Evolutionary conservation across 64 coral and sea anemone genomes (phyloP).

Genomic region (Platygyra sinensis): DNA sequence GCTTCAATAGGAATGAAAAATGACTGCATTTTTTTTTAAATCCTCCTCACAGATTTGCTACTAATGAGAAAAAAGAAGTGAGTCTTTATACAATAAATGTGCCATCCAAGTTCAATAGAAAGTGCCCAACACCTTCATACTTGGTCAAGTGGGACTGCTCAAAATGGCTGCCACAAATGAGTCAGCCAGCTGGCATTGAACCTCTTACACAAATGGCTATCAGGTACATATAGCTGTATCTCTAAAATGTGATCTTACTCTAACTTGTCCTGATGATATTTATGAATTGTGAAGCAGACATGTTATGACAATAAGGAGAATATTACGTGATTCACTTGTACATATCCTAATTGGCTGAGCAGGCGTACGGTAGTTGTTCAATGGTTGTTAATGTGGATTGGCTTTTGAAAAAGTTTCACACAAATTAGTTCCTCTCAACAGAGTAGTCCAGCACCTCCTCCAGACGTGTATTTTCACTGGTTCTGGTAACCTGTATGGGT

Average conservation of each 20-base stretch:
- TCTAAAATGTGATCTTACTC: neutral
- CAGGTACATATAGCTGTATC: slow-evolving; percentile 47
- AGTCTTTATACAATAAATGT: slow-evolving; percentile 90
- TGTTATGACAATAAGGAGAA: no score
- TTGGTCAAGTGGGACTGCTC: slow-evolving; percentile 94
- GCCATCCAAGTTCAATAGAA: slow-evolving; percentile 92
- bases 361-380: no score
- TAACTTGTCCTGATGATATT: neutral
- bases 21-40: neutral
- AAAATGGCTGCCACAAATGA: slow-evolving; percentile 92
- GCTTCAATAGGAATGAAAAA: neutral
- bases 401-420: no score
- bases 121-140: slow-evolving; percentile 84
- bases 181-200: slow-evolving; percentile 81
- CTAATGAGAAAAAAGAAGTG: slow-evolving; percentile 73
- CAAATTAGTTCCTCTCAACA: no score
- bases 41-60: slow-evolving; percentile 57
- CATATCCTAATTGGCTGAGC: no score
- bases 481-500: no score
- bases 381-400: no score
- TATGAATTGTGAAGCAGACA: neutral
- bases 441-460: no score
- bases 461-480: no score
- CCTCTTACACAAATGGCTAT: slow-evolving; percentile 98
- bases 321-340: no score